Percentiles rank a stretch among this genome's conserved stretches.
These are phyloP conservation scores for Bos javanicus DNA, from an alignment of 2,113 vertebrate genomes.

Conservation along the genomic window DNA sequence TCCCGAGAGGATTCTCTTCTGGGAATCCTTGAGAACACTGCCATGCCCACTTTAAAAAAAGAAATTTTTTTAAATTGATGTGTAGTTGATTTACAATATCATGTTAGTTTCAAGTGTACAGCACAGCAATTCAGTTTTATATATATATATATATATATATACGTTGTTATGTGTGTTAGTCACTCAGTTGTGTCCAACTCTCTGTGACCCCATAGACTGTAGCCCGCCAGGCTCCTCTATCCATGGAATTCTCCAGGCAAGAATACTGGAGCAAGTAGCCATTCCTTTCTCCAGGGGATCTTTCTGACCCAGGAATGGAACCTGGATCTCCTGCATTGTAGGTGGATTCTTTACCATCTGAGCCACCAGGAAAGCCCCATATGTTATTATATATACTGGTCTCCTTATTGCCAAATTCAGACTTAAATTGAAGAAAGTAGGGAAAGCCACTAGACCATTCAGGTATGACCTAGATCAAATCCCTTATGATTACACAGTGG, in stretches of 20 bases:
- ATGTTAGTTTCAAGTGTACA: neutral
- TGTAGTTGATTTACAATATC: neutral
- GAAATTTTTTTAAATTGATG: neutral
- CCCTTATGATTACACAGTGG: too few relatives aligned
- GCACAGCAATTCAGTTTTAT: neutral
- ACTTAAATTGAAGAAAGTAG: too few relatives aligned
- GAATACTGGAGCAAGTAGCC: neutral
- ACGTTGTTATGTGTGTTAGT: neutral
- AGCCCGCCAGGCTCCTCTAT: neutral
- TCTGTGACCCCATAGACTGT: fast-evolving
- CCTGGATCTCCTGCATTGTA: neutral
- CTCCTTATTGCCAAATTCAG: too few relatives aligned
- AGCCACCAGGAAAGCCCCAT: neutral
- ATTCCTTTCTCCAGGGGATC: neutral
- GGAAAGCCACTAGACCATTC: too few relatives aligned
- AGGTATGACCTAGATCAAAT: too few relatives aligned
- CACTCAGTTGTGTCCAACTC: neutral
- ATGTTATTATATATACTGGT: neutral
- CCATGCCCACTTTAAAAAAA: too few relatives aligned
- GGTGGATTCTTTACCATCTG: neutral
- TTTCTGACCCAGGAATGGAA: neutral
- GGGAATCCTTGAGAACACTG: neutral
- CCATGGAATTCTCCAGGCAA: neutral
- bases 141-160: neutral
- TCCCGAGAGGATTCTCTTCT: neutral